Base-by-base conservation (phyloP, 2,888 invertebrate genomes). In the Lasioglossum calceatum region DNA sequence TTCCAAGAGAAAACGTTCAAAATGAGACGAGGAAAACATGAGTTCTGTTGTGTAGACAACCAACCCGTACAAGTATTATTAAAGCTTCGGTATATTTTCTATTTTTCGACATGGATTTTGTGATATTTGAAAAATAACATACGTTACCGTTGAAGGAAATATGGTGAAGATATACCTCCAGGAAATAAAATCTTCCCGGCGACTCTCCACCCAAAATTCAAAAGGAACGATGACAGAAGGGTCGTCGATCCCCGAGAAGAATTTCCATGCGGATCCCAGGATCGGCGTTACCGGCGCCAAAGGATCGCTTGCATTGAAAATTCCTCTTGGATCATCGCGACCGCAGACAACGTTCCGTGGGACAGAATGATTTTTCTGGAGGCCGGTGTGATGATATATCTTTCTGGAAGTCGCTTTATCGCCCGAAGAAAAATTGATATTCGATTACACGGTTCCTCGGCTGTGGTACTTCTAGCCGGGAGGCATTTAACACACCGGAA, bases 361-460 rank as follows among this genome's bases (percentile, higher is more conserved):
- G 47, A 58, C 73, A 73, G 72, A 74, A 77, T 87, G 77, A 87
- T 87, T 81, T 87, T 77, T 87, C 81, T 27, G 87, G 47, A 44
- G 4, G 72, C 50, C 47, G 50, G 42, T 14, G 19, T 4, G 47
- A 36, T 83, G 67, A 86, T 83, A 82, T 84, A 84, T 86, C 84
- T 82, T 80, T 78, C 12, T 84, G 78, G 72, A 81, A 82, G 77
- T 19, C 42, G 72, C 77, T 77, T 82, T 88, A 86, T 81, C 78
- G 70, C 0, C 5, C 47, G 36, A 32, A 54, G 82, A 86, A 80
- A 88, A 88, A 84, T 88, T 84, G 86, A 84, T 77, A 81, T 84
- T 88, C 81, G 88, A 88, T 88, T 86, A 86, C 54, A 64, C 19
- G 64, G 64, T 32, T 27, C 16, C 32, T 16, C 16, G 16, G 0